Conservation (phyloP, 2,888 invertebrate genomes). For the Perdita meconis region DNA sequence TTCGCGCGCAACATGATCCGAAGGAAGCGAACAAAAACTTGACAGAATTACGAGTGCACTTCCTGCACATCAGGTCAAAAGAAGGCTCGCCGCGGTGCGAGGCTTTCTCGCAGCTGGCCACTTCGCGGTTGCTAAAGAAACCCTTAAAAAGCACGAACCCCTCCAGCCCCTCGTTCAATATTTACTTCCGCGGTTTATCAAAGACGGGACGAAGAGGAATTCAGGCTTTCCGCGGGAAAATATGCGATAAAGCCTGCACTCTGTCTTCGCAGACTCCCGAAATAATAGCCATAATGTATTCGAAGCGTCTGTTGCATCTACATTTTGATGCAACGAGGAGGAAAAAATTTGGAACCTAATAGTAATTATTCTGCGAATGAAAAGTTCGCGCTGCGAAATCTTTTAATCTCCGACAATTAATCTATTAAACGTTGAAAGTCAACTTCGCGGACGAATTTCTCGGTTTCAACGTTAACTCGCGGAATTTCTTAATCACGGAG, state of each 20-base stretch:
- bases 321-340: too few species aligned
- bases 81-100: slow-evolving; percentile 1
- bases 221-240: neutral
- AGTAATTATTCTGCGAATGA: too few species aligned
- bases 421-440: neutral
- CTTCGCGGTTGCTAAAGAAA: slow-evolving; percentile 50
- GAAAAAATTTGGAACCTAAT: too few species aligned
- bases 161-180: slow-evolving; percentile 3
- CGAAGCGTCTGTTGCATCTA: neutral
- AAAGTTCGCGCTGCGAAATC: too few species aligned
- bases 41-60: slow-evolving; percentile 21
- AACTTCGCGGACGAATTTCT: neutral
- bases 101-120: slow-evolving; percentile 54
- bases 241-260: neutral
- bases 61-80: slow-evolving; percentile 13
- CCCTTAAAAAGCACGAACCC: slow-evolving; percentile 60
- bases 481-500: slow-evolving; percentile 13
- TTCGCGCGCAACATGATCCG: neutral
- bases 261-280: neutral
- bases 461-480: neutral
- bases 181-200: slow-evolving; percentile 24
- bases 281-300: neutral
- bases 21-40: neutral
- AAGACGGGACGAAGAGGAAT: slow-evolving; percentile 16
- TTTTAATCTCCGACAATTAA: too few species aligned